A percentile compares a stretch with the other conserved stretches of the same genome.
Conservation (phyloP, 64 coral and sea anemone genomes). For the Montipora foliosa region DNA sequence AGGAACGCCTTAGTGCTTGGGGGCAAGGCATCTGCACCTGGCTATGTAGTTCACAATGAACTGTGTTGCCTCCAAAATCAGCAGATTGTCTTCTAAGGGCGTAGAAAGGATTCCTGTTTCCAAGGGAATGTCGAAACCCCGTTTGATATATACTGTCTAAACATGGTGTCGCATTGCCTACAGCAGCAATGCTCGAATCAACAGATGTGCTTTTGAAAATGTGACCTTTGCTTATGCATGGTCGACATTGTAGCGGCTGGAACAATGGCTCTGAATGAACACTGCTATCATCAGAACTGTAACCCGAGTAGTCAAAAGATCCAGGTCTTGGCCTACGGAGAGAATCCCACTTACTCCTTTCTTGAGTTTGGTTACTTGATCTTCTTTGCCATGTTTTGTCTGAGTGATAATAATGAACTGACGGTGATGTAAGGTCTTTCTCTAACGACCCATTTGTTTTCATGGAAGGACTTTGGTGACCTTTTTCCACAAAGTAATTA, state of each 20-base stretch:
- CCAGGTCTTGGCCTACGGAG: not conserved
- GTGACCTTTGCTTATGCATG: not conserved
- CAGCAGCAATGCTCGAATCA: slow-evolving; percentile 1
- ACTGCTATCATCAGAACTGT: slow-evolving; percentile 39
- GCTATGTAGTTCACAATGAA: not conserved
- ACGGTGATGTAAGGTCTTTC: slow-evolving; percentile 1
- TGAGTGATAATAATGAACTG: not conserved
- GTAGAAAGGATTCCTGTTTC: not conserved
- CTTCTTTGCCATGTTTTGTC: not conserved
- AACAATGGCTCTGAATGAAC: slow-evolving; percentile 46
- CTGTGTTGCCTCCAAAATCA: slow-evolving; percentile 2
- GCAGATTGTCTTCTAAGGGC: slow-evolving; percentile 37
- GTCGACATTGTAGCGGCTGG: not conserved
- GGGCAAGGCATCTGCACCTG: not conserved
- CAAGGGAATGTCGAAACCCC: slow-evolving; percentile 15
- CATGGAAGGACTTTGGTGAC: not conserved
- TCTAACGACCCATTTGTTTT: slow-evolving; percentile 2
- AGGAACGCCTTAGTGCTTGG: not conserved
- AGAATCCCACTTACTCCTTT: not conserved
- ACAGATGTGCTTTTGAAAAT: slow-evolving; percentile 23
- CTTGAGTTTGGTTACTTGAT: not conserved
- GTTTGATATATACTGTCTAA: not conserved
- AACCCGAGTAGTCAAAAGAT: slow-evolving; percentile 17
- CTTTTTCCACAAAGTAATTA: not conserved
- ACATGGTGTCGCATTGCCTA: not conserved